Evolutionary conservation across 1,140 invertebrate species (phyloP).

Genomic region (Lordiphosa mommai): DNA sequence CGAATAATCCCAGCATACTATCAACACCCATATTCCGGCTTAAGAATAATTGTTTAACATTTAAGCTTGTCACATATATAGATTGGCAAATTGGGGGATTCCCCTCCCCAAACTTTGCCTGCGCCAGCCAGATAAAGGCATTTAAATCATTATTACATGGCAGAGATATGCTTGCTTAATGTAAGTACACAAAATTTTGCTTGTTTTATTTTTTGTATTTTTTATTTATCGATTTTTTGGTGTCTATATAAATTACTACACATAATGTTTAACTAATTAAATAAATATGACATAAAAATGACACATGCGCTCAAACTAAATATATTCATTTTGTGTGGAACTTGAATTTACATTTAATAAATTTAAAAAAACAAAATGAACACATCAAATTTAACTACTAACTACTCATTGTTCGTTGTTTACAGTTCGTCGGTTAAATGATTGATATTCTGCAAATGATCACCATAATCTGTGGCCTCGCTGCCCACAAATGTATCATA

Average conservation of each 20-base stretch:
- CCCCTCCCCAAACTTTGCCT: too few relatives aligned
- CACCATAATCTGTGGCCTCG: conserved; percentile 97
- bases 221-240: conserved; percentile 35
- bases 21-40: too few relatives aligned
- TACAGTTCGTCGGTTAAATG: conserved; percentile 92
- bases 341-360: conserved; percentile 53
- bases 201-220: conserved; percentile 40
- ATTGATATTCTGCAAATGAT: conserved; percentile 89
- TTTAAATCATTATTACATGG: too few relatives aligned
- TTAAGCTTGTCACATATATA: too few relatives aligned
- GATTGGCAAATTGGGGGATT: too few relatives aligned
- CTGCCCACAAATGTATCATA: conserved; percentile 97
- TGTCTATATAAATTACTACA: conserved; percentile 68
- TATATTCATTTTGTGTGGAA: conserved; percentile 21
- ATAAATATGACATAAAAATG: conserved; percentile 1
- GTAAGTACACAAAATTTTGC: conserved; percentile 40
- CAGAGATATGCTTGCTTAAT: neutral
- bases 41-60: too few relatives aligned
- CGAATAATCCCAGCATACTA: too few relatives aligned
- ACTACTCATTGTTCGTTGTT: conserved; percentile 31
- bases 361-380: conserved; percentile 55
- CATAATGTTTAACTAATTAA: conserved; percentile 24
- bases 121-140: too few relatives aligned
- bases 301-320: conserved; percentile 16
- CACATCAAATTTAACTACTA: conserved; percentile 46